A percentile compares a stretch with the other conserved stretches of the same genome.
phyloP scores from a whole-genome alignment of 2,113 vertebrate genomes.

The Struthidea cinerea region DNA sequence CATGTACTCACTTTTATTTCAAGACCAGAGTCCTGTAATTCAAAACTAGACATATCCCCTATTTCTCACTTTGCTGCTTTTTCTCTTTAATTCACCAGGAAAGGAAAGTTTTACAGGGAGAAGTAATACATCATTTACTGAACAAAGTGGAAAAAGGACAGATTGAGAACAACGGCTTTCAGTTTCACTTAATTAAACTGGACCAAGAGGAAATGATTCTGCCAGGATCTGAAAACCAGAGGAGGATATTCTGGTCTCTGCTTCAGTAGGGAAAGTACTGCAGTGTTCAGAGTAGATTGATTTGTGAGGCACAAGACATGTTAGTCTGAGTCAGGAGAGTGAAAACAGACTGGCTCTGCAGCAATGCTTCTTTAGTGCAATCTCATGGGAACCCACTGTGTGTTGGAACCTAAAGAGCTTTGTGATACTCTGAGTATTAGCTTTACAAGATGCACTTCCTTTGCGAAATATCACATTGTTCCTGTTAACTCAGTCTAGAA shows the following conservation, averaged over 20 bases:
- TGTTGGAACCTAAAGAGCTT: not conserved
- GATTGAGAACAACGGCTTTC: not conserved
- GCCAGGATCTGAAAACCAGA: not conserved
- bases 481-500: not conserved
- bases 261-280: not conserved
- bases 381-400: not conserved
- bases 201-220: not conserved
- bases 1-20: not conserved
- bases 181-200: not conserved
- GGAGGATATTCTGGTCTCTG: not conserved
- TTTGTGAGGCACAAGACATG: not conserved
- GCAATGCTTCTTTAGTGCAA: not conserved
- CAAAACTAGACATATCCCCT: not conserved
- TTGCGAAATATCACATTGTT: not conserved
- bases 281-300: not conserved
- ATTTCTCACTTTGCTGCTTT: not conserved
- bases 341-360: not conserved
- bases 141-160: not conserved
- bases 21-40: not conserved
- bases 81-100: not conserved
- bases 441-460: not conserved
- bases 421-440: not conserved
- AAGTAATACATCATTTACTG: not conserved
- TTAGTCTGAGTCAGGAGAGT: not conserved
- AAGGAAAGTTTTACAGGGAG: not conserved